These are phyloP conservation scores for Pollenia amentaria DNA, from an alignment of 2,888 invertebrate species.

Conservation along the genomic window DNA sequence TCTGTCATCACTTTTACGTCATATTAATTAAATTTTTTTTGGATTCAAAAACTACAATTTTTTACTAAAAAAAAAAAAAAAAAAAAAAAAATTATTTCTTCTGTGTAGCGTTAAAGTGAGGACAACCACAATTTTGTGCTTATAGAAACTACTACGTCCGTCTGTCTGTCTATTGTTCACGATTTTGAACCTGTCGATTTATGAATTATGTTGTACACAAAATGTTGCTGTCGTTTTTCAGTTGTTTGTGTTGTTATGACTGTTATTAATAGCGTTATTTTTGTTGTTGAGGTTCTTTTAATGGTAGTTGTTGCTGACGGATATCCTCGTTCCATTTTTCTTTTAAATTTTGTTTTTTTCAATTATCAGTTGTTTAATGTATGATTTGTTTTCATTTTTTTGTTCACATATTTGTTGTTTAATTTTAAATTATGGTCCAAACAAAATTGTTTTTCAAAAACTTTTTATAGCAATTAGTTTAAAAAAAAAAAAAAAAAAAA, in stretches of 20 bases:
- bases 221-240: slow-evolving; percentile 26
- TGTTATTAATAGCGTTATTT: slow-evolving; percentile 24
- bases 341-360: slow-evolving; percentile 6
- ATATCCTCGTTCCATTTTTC: slow-evolving; percentile 64
- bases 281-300: not conserved
- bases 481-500: too few species aligned
- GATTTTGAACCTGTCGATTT: slow-evolving; percentile 53
- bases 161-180: not conserved
- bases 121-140: not conserved
- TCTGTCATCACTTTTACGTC: too few species aligned
- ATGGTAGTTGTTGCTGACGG: slow-evolving; percentile 34
- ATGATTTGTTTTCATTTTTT: slow-evolving; percentile 35
- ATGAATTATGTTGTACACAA: slow-evolving; percentile 49
- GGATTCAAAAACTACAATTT: too few species aligned
- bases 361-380: slow-evolving; percentile 32
- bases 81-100: not conserved
- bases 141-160: not conserved
- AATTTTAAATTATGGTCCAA: not conserved
- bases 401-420: not conserved
- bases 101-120: not conserved
- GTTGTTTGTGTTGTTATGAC: slow-evolving; percentile 16
- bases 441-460: not conserved
- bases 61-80: not conserved
- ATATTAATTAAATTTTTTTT: too few species aligned
- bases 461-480: not conserved